Conservation (phyloP, 2,797 vertebrate genomes). For the Rallus crepitans region DNA sequence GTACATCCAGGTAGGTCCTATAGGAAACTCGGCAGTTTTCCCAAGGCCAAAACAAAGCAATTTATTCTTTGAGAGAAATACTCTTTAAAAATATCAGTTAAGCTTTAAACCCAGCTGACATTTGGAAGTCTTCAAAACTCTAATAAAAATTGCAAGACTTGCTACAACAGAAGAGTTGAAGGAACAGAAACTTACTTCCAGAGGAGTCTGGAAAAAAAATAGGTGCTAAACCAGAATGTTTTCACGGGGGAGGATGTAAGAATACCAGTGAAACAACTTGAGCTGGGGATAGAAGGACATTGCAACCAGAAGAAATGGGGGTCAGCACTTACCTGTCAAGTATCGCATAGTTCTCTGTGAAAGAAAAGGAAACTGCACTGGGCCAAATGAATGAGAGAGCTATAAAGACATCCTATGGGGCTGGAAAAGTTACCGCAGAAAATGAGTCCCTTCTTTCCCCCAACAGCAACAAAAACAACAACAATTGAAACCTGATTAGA, state of each 20-base stretch:
- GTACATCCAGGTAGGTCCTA: neutral
- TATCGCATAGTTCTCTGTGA: neutral
- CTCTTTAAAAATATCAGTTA: neutral
- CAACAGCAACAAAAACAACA: neutral
- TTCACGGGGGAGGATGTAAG: neutral
- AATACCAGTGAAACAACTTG: neutral
- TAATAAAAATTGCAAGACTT: neutral
- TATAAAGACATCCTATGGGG: neutral
- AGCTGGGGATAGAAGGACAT: neutral
- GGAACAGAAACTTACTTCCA: neutral
- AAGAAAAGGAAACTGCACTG: neutral
- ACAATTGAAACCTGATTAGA: neutral
- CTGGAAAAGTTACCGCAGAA: neutral
- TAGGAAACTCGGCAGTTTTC: neutral
- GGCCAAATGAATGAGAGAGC: neutral
- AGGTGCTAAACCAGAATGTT: neutral
- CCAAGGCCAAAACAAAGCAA: neutral
- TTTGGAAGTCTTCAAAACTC: neutral
- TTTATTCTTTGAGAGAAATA: neutral
- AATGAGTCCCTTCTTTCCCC: neutral
- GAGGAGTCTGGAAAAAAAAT: neutral
- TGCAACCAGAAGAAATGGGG: rapidly evolving
- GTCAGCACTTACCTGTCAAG: neutral
- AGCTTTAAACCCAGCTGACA: neutral
- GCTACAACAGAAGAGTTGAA: neutral